Conservation (phyloP, 92 coral and sea anemone species). For the Diadumene lineata region DNA sequence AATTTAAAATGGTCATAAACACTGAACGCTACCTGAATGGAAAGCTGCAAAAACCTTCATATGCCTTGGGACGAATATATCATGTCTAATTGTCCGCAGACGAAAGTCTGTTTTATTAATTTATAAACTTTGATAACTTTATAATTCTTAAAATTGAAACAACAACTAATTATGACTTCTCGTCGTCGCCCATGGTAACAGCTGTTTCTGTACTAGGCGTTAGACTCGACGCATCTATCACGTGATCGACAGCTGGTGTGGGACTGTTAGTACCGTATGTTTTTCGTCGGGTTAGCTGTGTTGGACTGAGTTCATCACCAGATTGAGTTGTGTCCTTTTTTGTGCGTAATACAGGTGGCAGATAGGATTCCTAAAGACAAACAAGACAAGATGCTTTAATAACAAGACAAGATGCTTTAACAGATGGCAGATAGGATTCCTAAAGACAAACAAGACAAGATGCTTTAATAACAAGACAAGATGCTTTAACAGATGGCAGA, state of each 20-base stretch:
- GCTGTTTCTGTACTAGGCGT: slow-evolving; percentile 88
- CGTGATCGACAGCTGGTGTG: slow-evolving; percentile 73
- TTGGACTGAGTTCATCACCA: slow-evolving; percentile 56
- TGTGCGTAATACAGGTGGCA: slow-evolving; percentile 91
- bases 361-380: slow-evolving; percentile 83
- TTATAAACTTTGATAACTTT: neutral
- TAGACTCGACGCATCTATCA: slow-evolving; percentile 84
- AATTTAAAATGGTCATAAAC: too few species aligned
- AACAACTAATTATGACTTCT: slow-evolving; percentile 28
- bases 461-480: neutral
- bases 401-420: neutral
- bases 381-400: neutral
- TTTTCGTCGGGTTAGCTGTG: slow-evolving; percentile 87
- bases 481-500: neutral
- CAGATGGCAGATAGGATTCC: neutral
- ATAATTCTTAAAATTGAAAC: slow-evolving; percentile 15
- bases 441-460: neutral
- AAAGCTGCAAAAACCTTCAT: too few species aligned
- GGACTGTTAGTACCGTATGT: slow-evolving; percentile 66
- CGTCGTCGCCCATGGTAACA: slow-evolving; percentile 79
- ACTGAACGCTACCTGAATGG: too few species aligned
- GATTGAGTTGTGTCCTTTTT: slow-evolving; percentile 53
- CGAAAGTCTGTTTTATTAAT: too few species aligned
- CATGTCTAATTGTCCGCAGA: too few species aligned
- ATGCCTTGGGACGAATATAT: too few species aligned